Conservation (phyloP, 2,888 invertebrate species). For the Asteroscopus sphinx region DNA sequence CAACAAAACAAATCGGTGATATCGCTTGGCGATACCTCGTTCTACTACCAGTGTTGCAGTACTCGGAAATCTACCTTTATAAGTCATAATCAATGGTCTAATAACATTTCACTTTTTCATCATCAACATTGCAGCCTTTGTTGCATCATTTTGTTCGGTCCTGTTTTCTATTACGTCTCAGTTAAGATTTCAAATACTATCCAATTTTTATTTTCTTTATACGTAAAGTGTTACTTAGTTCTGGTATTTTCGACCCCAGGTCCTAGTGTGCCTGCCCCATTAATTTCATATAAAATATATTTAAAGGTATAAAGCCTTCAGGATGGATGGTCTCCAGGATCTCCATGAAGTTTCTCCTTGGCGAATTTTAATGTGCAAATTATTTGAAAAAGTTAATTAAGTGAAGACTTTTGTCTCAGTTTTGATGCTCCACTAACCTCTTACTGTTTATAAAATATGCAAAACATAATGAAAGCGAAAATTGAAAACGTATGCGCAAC, state of each 20-base stretch:
- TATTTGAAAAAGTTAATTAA: background rate
- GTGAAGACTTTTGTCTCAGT: background rate
- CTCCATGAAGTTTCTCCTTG: no score
- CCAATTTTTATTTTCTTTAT: no score
- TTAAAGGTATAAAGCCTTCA: no score
- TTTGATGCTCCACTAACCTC: constrained; percentile 30
- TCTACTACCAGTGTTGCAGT: constrained; percentile 7
- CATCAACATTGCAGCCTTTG: background rate
- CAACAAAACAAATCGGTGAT: constrained; percentile 51
- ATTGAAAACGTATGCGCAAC: background rate
- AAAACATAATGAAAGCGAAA: constrained; percentile 41
- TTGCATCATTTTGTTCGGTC: background rate
- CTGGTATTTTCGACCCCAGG: no score
- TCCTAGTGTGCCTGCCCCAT: no score
- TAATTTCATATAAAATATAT: no score
- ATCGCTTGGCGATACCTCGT: constrained; percentile 39
- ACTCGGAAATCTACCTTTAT: constrained; percentile 35
- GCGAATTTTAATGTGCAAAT: no score
- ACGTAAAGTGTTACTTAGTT: no score
- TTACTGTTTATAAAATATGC: constrained; percentile 21
- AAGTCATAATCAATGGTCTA: constrained; percentile 11
- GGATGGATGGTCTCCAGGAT: no score
- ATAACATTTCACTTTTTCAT: background rate
- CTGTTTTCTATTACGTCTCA: no score
- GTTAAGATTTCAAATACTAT: no score